Evolutionary conservation across 2,888 invertebrate genomes (phyloP).

Genomic region (Neoitamus cyanurus): DNA sequence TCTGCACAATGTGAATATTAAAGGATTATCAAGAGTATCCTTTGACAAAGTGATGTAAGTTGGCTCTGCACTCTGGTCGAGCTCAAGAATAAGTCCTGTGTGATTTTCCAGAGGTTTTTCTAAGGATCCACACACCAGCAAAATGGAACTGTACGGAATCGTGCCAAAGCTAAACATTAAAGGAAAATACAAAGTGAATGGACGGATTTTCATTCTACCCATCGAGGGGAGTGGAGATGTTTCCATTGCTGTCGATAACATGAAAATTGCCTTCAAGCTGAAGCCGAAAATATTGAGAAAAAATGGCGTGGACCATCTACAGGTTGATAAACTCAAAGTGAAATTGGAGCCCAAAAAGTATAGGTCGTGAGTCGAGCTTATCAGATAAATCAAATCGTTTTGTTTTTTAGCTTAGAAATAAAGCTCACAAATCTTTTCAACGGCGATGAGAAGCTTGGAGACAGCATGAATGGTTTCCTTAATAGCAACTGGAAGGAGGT

Average conservation of each 20-base stretch:
- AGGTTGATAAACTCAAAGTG: slow-evolving; percentile 37
- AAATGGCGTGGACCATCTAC: slow-evolving; percentile 43
- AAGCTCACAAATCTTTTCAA: slow-evolving; percentile 72
- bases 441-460: slow-evolving; percentile 69
- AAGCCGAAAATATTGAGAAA: slow-evolving; percentile 44
- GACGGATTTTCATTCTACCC: slow-evolving; percentile 59
- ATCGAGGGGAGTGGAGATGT: slow-evolving; percentile 56
- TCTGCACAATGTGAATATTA: slow-evolving; percentile 13
- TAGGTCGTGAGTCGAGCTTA: not conserved
- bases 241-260: slow-evolving; percentile 46
- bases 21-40: not conserved
- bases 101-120: slow-evolving; percentile 45
- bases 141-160: slow-evolving; percentile 46
- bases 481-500: slow-evolving; percentile 71
- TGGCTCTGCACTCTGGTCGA: not conserved
- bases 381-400: not conserved
- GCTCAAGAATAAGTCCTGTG: not conserved
- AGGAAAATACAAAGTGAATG: slow-evolving; percentile 56
- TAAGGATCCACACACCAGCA: slow-evolving; percentile 40
- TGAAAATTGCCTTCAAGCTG: slow-evolving; percentile 48
- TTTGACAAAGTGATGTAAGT: slow-evolving; percentile 43
- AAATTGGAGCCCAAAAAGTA: slow-evolving; percentile 26
- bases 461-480: slow-evolving; percentile 71
- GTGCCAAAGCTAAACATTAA: slow-evolving; percentile 37
- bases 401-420: slow-evolving; percentile 23